Evolutionary conservation across 2,113 vertebrate species (phyloP).

Genomic region (Psophia crepitans): DNA sequence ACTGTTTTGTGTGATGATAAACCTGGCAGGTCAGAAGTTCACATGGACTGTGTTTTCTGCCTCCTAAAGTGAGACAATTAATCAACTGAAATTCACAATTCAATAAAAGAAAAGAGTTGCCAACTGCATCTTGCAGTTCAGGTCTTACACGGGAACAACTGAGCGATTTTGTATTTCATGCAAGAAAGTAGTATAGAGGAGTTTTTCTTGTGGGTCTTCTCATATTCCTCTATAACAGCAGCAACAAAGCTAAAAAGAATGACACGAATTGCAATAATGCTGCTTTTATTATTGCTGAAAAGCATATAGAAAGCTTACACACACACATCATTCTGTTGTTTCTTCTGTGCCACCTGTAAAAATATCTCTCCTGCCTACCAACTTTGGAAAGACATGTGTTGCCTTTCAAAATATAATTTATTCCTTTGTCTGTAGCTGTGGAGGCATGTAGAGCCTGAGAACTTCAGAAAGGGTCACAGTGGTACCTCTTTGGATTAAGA

Average conservation of each 20-base stretch:
- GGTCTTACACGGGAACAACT: background rate
- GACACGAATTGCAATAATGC: background rate
- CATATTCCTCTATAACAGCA: background rate
- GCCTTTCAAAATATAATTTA: background rate
- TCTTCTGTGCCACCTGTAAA: background rate
- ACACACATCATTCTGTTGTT: background rate
- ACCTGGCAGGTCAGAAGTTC: background rate
- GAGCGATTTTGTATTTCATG: background rate
- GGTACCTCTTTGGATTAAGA: background rate
- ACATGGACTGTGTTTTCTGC: background rate
- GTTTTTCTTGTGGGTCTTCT: background rate
- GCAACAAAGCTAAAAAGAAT: background rate
- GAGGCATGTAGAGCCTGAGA: background rate
- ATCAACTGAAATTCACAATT: background rate
- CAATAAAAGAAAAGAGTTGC: background rate
- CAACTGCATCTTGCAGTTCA: background rate
- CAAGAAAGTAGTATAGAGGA: background rate
- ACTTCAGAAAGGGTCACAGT: background rate
- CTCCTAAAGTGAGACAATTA: background rate
- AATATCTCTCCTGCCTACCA: background rate
- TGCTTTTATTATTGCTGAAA: background rate
- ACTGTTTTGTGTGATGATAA: background rate
- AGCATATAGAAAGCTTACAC: background rate
- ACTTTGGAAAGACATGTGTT: background rate
- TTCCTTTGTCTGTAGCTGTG: fast-evolving